These are phyloP conservation scores for Ochropleura leucogaster DNA, from an alignment of 2,888 invertebrate species.

Conservation along the genomic window DNA sequence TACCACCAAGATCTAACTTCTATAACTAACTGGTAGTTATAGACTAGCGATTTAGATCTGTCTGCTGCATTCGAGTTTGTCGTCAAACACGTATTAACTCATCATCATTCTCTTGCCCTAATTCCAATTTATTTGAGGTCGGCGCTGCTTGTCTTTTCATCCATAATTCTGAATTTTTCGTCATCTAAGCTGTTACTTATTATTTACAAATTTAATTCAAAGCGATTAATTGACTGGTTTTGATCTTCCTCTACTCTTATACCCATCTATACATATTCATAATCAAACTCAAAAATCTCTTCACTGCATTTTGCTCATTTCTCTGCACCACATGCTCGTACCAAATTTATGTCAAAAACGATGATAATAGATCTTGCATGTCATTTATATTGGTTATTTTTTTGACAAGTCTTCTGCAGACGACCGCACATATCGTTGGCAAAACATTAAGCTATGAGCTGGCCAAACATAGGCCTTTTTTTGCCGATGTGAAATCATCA, in stretches of 20 bases:
- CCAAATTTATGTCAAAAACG: background rate
- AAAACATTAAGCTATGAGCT: too few species aligned
- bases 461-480: too few species aligned
- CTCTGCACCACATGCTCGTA: background rate
- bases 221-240: background rate
- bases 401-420: too few species aligned
- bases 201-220: background rate
- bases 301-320: background rate
- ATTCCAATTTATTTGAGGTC: background rate
- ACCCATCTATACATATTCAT: background rate
- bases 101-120: background rate
- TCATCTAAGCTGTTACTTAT: background rate
- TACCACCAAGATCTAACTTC: constrained; percentile 74
- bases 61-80: constrained; percentile 18
- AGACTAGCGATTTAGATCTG: constrained; percentile 23
- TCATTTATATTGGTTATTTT: background rate
- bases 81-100: constrained; percentile 27
- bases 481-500: too few species aligned
- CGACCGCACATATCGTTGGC: background rate
- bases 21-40: constrained; percentile 47
- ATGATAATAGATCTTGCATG: background rate
- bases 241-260: background rate
- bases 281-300: background rate
- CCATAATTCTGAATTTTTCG: background rate
- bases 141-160: background rate